Conservation (phyloP, 2,797 vertebrate genomes). For the Gallirallus australis region DNA sequence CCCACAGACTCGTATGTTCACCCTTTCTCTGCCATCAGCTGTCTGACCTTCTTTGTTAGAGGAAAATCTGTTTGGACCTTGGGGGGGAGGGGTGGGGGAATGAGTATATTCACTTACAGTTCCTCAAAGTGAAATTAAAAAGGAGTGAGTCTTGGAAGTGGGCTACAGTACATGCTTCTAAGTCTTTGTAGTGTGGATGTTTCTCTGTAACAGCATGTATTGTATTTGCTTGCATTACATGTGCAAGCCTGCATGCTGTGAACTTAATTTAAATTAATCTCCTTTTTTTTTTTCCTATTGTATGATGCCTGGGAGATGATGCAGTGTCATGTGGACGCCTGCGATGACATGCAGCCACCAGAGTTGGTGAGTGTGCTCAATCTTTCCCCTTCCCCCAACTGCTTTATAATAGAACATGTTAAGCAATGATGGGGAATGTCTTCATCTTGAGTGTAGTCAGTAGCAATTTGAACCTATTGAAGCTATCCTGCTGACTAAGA, state of each 20-base stretch:
- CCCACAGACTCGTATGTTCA: neutral
- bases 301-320: slow-evolving; percentile 59
- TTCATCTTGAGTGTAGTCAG: neutral
- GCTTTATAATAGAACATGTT: neutral
- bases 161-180: neutral
- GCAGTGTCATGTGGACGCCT: slow-evolving; percentile 75
- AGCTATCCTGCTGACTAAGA: neutral
- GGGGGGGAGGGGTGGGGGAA: too few relatives aligned
- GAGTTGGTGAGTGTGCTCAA: slow-evolving; percentile 61
- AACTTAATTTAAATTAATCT: neutral
- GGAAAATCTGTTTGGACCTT: neutral
- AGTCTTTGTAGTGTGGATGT: neutral
- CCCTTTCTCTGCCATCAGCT: neutral
- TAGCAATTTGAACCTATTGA: accelerated
- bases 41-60: neutral
- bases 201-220: neutral
- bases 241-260: neutral
- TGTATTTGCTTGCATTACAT: neutral
- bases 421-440: neutral
- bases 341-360: slow-evolving; percentile 74
- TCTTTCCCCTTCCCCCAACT: neutral
- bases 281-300: neutral
- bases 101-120: neutral
- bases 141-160: neutral
- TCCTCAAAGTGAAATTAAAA: neutral